phyloP scores from a whole-genome alignment of 2,888 invertebrate species.

The Meiosimyza decipiens region DNA sequence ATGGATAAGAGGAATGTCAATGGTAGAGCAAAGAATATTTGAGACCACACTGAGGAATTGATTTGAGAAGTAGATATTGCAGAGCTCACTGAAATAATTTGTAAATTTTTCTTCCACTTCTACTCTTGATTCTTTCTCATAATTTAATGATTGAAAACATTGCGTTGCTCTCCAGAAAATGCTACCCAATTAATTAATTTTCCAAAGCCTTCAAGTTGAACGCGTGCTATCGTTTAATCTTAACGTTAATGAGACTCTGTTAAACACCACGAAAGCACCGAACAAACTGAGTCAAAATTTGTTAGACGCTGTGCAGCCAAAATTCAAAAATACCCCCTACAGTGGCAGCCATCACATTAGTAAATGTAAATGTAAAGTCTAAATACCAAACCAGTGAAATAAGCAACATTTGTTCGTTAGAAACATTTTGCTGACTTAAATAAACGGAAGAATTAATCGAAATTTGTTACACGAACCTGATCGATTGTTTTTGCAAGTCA shows the following conservation, averaged over 20 bases:
- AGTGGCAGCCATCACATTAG: constrained; percentile 10
- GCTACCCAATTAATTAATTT: background rate
- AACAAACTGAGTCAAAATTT: background rate
- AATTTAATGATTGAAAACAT: no score
- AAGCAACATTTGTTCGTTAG: background rate
- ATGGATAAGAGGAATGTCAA: no score
- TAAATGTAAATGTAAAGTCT: background rate
- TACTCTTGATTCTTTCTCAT: no score
- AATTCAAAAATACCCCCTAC: constrained; percentile 9
- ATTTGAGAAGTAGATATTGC: no score
- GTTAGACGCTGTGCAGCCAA: background rate
- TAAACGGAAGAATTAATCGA: background rate
- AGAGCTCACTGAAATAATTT: no score
- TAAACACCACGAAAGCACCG: background rate
- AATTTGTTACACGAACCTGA: background rate
- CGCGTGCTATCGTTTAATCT: constrained; percentile 17
- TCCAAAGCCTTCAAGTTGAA: background rate
- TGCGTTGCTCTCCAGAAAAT: no score
- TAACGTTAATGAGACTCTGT: constrained; percentile 9
- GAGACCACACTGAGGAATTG: no score
- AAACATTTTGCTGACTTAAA: background rate
- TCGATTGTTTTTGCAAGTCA: constrained; percentile 3
- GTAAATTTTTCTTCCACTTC: no score
- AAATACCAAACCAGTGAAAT: background rate
- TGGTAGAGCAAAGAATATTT: no score